phyloP scores from a whole-genome alignment of 2,113 vertebrate species.

The Clupea harengus region DNA sequence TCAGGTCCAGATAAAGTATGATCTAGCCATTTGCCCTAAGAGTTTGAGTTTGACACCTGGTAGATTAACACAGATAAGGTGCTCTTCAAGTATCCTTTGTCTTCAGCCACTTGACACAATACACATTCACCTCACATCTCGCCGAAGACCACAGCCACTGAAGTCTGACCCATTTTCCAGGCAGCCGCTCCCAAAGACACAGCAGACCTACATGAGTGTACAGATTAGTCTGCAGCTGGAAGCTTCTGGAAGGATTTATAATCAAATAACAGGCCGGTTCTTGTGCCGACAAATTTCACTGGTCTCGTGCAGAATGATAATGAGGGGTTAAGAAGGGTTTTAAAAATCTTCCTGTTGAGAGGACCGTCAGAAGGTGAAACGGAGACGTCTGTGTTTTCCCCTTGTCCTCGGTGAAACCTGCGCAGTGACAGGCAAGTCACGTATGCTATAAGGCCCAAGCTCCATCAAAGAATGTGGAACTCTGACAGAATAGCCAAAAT shows the following conservation, averaged over 20 bases:
- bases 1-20: neutral
- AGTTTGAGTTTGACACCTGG: neutral
- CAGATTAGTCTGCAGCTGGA: constrained; percentile 33
- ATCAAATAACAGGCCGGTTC: constrained; percentile 55
- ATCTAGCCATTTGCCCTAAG: neutral
- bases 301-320: constrained; percentile 59
- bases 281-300: constrained; percentile 49
- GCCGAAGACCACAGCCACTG: neutral
- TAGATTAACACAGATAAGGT: neutral
- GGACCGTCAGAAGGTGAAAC: neutral
- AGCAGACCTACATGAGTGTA: neutral
- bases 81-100: neutral
- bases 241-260: constrained; percentile 45
- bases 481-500: neutral
- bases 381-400: neutral
- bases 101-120: constrained; percentile 14
- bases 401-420: neutral
- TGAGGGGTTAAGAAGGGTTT: constrained; percentile 40
- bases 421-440: neutral
- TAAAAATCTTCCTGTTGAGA: neutral
- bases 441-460: neutral
- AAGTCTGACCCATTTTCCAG: constrained; percentile 16
- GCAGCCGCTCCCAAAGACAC: neutral
- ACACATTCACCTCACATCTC: constrained; percentile 15
- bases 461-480: neutral